These are phyloP conservation scores for Ammodytes marinus DNA, from an alignment of 2,113 vertebrate genomes.

Conservation along the genomic window DNA sequence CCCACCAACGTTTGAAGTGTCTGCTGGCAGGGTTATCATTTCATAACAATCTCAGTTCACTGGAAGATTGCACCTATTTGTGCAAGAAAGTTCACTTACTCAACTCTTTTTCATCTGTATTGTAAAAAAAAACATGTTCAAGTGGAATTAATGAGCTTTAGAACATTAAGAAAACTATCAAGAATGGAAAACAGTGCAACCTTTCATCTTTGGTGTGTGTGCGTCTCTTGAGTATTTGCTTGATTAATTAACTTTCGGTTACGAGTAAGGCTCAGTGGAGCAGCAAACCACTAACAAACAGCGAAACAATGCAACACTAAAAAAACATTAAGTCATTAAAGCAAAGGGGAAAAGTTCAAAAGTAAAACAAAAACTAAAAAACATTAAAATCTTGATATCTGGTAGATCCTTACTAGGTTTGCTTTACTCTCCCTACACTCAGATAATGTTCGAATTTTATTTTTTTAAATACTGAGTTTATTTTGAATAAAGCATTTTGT, in stretches of 20 bases:
- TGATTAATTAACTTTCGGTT: conserved; percentile 3
- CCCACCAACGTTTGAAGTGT: not conserved
- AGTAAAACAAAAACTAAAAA: not conserved
- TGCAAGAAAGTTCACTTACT: not conserved
- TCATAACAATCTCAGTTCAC: not conserved
- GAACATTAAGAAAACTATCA: not conserved
- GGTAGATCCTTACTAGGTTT: not conserved
- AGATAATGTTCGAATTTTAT: not conserved
- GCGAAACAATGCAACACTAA: not conserved
- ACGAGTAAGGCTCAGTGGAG: not conserved
- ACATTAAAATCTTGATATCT: too few species aligned
- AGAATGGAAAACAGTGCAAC: conserved; percentile 17
- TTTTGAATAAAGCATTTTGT: too few species aligned
- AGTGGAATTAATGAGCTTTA: not conserved
- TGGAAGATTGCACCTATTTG: not conserved
- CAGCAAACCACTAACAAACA: conserved; percentile 13
- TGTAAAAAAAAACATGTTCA: not conserved
- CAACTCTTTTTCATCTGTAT: conserved; percentile 20
- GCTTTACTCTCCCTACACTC: not conserved
- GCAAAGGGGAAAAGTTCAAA: too few species aligned
- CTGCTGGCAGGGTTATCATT: conserved; percentile 3
- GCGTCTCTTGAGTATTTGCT: not conserved
- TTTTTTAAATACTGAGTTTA: not conserved
- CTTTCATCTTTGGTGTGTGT: not conserved
- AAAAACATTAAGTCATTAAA: not conserved